phyloP scores from a whole-genome alignment of 2,888 invertebrate species.

The Cordilura impudica region DNA sequence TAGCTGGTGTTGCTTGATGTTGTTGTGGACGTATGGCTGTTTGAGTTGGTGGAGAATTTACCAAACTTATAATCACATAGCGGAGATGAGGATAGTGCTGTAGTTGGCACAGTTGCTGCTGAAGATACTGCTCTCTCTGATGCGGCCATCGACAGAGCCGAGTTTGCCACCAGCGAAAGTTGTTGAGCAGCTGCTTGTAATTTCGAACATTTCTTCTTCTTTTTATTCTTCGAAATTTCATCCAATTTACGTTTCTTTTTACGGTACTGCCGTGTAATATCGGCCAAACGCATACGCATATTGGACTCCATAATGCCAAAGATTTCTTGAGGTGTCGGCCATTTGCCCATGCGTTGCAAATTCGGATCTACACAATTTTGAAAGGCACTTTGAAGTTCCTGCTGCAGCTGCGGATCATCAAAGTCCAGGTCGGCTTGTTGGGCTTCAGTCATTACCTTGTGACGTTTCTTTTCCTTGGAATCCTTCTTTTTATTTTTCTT shows the following conservation, averaged over 20 bases:
- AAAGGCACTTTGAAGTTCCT: conserved; percentile 70
- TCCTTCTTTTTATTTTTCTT: conserved; percentile 78
- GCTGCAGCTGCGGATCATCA: conserved; percentile 71
- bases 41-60: conserved; percentile 66
- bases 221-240: conserved; percentile 80
- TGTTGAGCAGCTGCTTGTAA: conserved; percentile 57
- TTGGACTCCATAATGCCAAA: conserved; percentile 88
- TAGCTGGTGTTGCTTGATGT: conserved; percentile 63
- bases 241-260: conserved; percentile 91
- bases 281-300: conserved; percentile 89
- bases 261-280: conserved; percentile 88
- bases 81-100: conserved; percentile 65
- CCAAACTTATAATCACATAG: conserved; percentile 73
- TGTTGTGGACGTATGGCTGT: conserved; percentile 21
- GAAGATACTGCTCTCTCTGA: conserved; percentile 52
- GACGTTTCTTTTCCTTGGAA: conserved; percentile 74
- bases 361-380: conserved; percentile 71
- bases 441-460: conserved; percentile 65
- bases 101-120: conserved; percentile 15
- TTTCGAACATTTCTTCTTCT: conserved; percentile 74
- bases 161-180: conserved; percentile 56
- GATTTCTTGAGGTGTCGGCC: conserved; percentile 80
- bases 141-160: conserved; percentile 59
- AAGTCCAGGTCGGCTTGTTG: conserved; percentile 67
- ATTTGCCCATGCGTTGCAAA: conserved; percentile 72